Evolutionary conservation across 2,888 invertebrate species (phyloP), one percentile per base, ranked within the genome.

Genomic region (Morpho achilles): DNA sequence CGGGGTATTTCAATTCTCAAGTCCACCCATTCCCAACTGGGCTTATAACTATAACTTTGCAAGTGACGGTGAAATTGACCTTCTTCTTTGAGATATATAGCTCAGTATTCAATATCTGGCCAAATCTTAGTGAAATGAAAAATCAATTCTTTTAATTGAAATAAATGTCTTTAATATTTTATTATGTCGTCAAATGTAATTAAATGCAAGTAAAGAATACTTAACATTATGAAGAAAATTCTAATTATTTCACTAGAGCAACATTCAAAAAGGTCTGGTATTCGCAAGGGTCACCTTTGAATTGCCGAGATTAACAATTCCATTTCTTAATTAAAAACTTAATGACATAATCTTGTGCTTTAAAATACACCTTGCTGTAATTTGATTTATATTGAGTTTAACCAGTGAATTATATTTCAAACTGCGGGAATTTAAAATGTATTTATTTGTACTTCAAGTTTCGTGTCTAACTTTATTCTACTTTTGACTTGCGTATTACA

Each of bases 171-270:
- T 32, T 2, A 32, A 32, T 43, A 7, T 43, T 43, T 7, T 43
- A 9, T 45, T 45, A 45, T 45, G 16, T n/a, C 7, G 10, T n/a
- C 9, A 47, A 53, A 40, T 42, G 46, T 53, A 54, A 50, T 45
- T 40, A 51, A 59, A 56, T 45, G 50, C 58, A 58, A 58, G 51
- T 50, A 40, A 56, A 51, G 50, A 61, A 52, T 52, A 59, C 48
- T 50, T 62, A 49, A 58, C 43, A 50, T 50, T 61, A 59, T 59
- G 53, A 53, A 63, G 60, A 61, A 60, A 55, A 57, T 64, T 54
- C 45, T 56, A 56, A 65, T 61, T 65, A 61, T 61, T 58, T 51
- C 48, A 58, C 51, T 48, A 52, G 49, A 59, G 16, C 16, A 16
- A 52, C 53, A 42, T 61, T 52, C 45, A 51, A 50, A 61, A 55